Conservation (phyloP, 2,888 invertebrate genomes). For the Callimorpha dominula region DNA sequence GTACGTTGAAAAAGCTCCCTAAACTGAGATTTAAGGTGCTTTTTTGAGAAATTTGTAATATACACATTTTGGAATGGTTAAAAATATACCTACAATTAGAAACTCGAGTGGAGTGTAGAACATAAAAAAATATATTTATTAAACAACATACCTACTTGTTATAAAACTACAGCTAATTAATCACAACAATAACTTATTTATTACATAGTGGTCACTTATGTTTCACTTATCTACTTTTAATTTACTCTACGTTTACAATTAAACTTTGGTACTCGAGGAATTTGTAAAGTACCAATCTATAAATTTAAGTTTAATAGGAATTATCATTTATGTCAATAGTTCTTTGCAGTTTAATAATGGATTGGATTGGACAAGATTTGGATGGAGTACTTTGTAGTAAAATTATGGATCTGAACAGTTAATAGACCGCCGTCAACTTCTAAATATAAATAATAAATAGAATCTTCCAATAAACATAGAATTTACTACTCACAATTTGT, state of each 20-base stretch:
- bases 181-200: slow-evolving; percentile 73
- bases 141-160: slow-evolving; percentile 54
- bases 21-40: neutral
- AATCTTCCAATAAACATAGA: neutral
- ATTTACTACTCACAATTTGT: no score
- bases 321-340: neutral
- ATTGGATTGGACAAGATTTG: neutral
- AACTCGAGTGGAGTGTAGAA: slow-evolving; percentile 31
- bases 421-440: neutral
- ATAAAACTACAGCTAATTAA: slow-evolving; percentile 62
- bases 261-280: slow-evolving; percentile 75
- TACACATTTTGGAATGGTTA: neutral
- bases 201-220: slow-evolving; percentile 26
- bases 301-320: slow-evolving; percentile 1
- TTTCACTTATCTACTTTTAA: slow-evolving; percentile 29
- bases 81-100: slow-evolving; percentile 11
- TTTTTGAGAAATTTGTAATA: neutral
- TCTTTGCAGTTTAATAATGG: neutral
- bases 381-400: neutral
- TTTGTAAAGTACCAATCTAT: slow-evolving; percentile 34
- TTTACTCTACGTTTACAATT: slow-evolving; percentile 44
- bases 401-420: neutral
- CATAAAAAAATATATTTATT: slow-evolving; percentile 55
- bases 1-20: neutral
- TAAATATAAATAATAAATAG: neutral